Evolutionary conservation across 1,140 invertebrate genomes (phyloP).

Genomic region (Lutraria rhynchaena): DNA sequence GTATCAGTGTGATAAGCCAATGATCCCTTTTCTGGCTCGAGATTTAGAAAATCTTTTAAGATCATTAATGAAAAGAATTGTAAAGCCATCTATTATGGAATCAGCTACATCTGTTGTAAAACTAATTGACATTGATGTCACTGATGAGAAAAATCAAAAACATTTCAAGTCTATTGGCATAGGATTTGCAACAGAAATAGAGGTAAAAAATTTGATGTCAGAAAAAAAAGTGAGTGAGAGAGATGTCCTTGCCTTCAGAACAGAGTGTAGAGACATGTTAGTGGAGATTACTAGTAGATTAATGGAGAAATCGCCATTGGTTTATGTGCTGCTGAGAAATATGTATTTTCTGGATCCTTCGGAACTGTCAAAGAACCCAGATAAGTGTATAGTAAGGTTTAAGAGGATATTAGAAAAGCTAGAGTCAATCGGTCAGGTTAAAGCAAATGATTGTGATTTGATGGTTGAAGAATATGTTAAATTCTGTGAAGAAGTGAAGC

Average conservation of each 20-base stretch:
- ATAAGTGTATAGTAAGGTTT: background rate
- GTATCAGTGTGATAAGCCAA: conserved; percentile 52
- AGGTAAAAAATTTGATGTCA: conserved; percentile 5
- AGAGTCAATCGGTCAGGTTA: background rate
- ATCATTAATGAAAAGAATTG: conserved; percentile 15
- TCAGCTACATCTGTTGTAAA: background rate
- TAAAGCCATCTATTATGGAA: conserved; percentile 8
- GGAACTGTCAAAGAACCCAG: conserved; percentile 12
- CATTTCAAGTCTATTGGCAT: conserved; percentile 19
- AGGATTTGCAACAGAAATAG: conserved; percentile 5
- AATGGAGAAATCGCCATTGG: conserved; percentile 43
- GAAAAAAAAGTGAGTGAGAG: conserved; percentile 2
- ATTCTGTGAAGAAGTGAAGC: too few species aligned
- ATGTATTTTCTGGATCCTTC: conserved; percentile 41
- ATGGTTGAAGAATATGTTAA: conserved; percentile 11
- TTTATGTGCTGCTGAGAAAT: conserved; percentile 23
- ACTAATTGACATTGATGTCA: conserved; percentile 28
- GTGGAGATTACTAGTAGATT: conserved; percentile 19
- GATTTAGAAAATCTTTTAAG: conserved; percentile 11
- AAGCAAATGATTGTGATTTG: conserved; percentile 32
- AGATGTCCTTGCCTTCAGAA: background rate
- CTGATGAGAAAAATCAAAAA: conserved; percentile 15
- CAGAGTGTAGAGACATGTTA: background rate
- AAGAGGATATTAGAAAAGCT: conserved; percentile 2
- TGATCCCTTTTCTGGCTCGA: conserved; percentile 45